Conservation (phyloP, 2,113 vertebrate genomes). For the Ondatra zibethicus region DNA sequence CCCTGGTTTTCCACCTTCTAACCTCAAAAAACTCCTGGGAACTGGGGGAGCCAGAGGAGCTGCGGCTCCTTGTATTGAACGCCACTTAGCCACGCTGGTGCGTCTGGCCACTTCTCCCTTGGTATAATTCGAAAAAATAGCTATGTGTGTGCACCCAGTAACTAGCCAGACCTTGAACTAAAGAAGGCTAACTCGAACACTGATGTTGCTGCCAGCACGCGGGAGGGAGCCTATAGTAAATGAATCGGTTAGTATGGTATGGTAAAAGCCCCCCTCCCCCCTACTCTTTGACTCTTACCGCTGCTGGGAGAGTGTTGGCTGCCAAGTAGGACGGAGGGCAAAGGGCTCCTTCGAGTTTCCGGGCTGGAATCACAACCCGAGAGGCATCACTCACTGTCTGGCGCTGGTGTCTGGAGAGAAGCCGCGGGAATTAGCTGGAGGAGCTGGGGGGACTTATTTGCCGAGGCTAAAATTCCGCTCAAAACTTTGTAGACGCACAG, state of each 20-base stretch:
- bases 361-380: slow-evolving; percentile 82
- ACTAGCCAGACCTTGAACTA: slow-evolving; percentile 22
- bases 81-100: slow-evolving; percentile 13
- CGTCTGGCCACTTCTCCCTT: slow-evolving; percentile 22
- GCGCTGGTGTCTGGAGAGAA: slow-evolving; percentile 66
- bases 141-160: neutral
- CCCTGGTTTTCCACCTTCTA: slow-evolving; percentile 56
- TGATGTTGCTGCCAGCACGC: neutral
- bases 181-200: slow-evolving; percentile 14
- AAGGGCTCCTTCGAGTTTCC: slow-evolving; percentile 81
- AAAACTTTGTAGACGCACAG: slow-evolving; percentile 87
- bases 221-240: neutral
- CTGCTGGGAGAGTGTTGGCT: slow-evolving; percentile 75
- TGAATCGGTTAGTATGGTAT: neutral
- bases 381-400: slow-evolving; percentile 82
- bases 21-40: slow-evolving; percentile 29
- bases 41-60: neutral
- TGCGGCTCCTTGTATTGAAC: neutral
- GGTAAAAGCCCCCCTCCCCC: slow-evolving; percentile 45
- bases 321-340: slow-evolving; percentile 71
- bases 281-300: slow-evolving; percentile 84
- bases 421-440: slow-evolving; percentile 72
- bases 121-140: neutral
- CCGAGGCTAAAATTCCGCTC: slow-evolving; percentile 68
- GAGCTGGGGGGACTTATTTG: slow-evolving; percentile 78